A percentile compares a stretch with the other conserved stretches of the same genome.
phyloP scores from a whole-genome alignment of 2,888 invertebrate species.

The Acronicta alni region DNA sequence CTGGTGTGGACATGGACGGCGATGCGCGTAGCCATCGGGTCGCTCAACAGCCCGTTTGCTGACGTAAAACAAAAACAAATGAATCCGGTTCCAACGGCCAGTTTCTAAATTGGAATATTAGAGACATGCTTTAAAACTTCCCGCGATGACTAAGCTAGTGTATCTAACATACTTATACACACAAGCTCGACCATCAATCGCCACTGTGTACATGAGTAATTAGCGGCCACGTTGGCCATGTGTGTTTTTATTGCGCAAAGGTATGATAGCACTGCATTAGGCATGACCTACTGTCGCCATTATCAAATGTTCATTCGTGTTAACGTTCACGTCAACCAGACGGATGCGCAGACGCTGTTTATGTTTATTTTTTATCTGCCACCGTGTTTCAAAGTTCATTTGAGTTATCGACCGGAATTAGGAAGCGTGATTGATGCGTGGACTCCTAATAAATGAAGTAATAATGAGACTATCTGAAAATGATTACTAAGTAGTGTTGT shows the following conservation, averaged over 20 bases:
- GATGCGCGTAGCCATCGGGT: no score
- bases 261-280: slow-evolving; percentile 29
- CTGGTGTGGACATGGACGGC: no score
- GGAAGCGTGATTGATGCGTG: slow-evolving; percentile 60
- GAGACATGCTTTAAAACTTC: not conserved
- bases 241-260: slow-evolving; percentile 32
- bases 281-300: slow-evolving; percentile 47
- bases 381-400: slow-evolving; percentile 66
- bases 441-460: not conserved
- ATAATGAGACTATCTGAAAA: not conserved
- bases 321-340: slow-evolving; percentile 49
- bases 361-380: slow-evolving; percentile 66
- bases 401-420: slow-evolving; percentile 60
- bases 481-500: no score
- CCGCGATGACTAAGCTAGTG: not conserved
- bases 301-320: slow-evolving; percentile 38
- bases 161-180: not conserved
- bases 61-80: no score
- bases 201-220: slow-evolving; percentile 2
- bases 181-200: not conserved
- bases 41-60: no score
- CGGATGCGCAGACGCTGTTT: slow-evolving; percentile 59
- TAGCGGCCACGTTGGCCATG: slow-evolving; percentile 1
- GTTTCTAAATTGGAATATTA: not conserved
- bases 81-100: no score